Percentiles rank a stretch among this genome's conserved stretches.
These are phyloP conservation scores for Chroicocephalus ridibundus DNA, from an alignment of 2,113 vertebrate genomes.

Conservation along the genomic window DNA sequence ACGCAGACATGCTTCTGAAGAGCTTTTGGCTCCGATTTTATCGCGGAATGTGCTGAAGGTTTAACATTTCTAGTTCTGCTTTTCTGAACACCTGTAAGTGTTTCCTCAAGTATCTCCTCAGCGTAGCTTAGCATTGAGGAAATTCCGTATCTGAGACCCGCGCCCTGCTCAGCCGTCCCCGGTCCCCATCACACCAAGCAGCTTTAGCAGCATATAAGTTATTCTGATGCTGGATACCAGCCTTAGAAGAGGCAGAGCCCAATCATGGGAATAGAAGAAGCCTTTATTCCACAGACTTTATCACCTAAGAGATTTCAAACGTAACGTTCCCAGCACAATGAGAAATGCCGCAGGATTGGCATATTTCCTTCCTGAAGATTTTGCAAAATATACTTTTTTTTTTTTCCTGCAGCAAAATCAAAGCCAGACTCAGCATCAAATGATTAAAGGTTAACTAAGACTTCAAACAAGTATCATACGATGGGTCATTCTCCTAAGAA, in stretches of 20 bases:
- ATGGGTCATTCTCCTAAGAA: background rate
- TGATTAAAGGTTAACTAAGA: slow-evolving; percentile 55
- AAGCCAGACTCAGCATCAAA: slow-evolving; percentile 24
- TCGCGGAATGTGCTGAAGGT: background rate
- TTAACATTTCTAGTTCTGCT: background rate
- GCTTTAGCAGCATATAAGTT: background rate
- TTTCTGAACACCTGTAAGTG: background rate
- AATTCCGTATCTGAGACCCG: rapidly evolving
- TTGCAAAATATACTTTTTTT: background rate
- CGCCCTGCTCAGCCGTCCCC: rapidly evolving
- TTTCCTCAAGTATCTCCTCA: background rate
- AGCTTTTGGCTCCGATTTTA: background rate
- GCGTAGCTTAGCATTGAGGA: rapidly evolving
- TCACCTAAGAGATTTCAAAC: background rate
- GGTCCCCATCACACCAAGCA: rapidly evolving
- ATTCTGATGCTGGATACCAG: background rate
- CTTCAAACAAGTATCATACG: slow-evolving; percentile 23
- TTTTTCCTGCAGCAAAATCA: slow-evolving; percentile 6
- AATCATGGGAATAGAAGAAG: background rate
- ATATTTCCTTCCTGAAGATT: background rate
- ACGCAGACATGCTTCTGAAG: background rate
- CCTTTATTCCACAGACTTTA: background rate
- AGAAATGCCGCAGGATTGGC: background rate
- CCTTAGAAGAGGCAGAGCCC: background rate
- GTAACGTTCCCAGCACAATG: background rate